phyloP scores from a whole-genome alignment of 2,888 invertebrate genomes.

The Acronicta leporina region DNA sequence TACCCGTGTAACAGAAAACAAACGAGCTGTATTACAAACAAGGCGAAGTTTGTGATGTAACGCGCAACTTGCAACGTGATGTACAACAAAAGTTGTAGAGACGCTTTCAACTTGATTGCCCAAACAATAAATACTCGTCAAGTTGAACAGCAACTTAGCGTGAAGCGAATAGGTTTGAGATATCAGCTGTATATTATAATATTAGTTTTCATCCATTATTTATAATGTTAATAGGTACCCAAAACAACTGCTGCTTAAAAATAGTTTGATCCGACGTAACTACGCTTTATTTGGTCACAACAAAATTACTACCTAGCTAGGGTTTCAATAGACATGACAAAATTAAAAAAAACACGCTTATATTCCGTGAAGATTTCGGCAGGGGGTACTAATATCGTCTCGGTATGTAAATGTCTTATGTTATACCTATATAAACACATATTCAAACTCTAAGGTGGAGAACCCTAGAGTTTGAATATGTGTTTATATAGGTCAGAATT shows the following conservation, averaged over 20 bases:
- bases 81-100: conserved; percentile 48
- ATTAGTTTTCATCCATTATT: conserved; percentile 15
- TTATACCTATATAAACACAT: too few species aligned
- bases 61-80: conserved; percentile 46
- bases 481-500: too few species aligned
- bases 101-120: conserved; percentile 81
- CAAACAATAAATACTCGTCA: conserved; percentile 75
- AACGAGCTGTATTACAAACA: conserved; percentile 58
- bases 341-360: too few species aligned
- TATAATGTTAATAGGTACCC: neutral
- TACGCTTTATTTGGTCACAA: neutral
- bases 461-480: too few species aligned
- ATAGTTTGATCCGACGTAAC: neutral
- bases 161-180: conserved; percentile 2
- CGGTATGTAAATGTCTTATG: too few species aligned
- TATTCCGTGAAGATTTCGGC: too few species aligned
- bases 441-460: too few species aligned
- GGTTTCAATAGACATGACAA: too few species aligned
- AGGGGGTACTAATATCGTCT: too few species aligned
- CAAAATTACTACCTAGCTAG: neutral
- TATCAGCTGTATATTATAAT: neutral
- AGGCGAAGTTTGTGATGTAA: conserved; percentile 50
- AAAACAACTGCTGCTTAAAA: neutral
- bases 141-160: conserved; percentile 45
- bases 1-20: conserved; percentile 53